Conservation (phyloP, 92 coral and sea anemone species). For the Porites cylindrica region DNA sequence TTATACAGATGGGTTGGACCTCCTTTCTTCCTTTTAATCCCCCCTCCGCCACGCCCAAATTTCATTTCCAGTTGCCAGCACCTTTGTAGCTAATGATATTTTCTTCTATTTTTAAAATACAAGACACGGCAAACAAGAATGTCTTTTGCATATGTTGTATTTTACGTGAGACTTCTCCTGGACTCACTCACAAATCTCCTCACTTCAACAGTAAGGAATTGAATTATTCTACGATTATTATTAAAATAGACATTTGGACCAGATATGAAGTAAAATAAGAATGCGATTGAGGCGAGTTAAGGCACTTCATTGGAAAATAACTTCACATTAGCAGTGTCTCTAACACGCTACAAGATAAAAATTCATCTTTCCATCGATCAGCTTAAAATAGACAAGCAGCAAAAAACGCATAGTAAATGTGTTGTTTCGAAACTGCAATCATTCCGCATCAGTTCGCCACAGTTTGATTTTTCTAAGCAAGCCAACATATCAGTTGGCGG, state of each 20-base stretch:
- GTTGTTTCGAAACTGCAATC: neutral
- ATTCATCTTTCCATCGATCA: neutral
- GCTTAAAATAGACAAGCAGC: neutral
- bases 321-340: neutral
- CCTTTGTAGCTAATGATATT: too few relatives aligned
- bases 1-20: too few relatives aligned
- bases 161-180: conserved; percentile 22
- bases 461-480: neutral
- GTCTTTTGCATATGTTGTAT: conserved; percentile 1
- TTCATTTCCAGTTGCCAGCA: too few relatives aligned
- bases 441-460: neutral
- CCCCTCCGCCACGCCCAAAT: too few relatives aligned
- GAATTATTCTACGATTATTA: conserved; percentile 21
- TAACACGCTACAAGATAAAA: neutral
- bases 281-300: conserved; percentile 24
- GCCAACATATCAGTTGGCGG: conserved; percentile 21
- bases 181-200: conserved; percentile 27
- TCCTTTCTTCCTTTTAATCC: too few relatives aligned
- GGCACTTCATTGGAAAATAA: neutral
- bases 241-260: conserved; percentile 43
- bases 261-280: neutral
- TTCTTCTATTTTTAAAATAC: neutral
- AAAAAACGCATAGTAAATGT: neutral
- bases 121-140: neutral
- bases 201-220: neutral